Conservation (phyloP, 2,888 invertebrate species). For the Teleogryllus oceanicus region DNA sequence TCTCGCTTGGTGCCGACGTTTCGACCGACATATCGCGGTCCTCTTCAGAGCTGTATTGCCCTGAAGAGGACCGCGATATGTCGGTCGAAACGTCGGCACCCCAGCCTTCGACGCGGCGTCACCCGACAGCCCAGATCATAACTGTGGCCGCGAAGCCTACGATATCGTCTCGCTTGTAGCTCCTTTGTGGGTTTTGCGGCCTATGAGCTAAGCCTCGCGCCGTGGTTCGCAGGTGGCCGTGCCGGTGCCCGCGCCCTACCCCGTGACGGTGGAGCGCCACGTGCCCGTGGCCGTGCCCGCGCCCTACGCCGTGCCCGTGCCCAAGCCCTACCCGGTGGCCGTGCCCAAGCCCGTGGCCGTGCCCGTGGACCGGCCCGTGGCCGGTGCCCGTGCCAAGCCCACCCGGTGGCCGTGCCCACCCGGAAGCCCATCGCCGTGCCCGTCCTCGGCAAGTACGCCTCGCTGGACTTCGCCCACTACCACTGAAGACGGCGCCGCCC, state of each 20-base stretch:
- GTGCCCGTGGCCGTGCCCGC: slow-evolving; percentile 31
- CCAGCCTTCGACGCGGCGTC: too few species aligned
- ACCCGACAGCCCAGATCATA: too few species aligned
- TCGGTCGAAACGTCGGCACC: too few species aligned
- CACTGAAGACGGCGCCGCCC: background rate
- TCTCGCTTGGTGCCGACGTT: too few species aligned
- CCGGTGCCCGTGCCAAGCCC: slow-evolving; percentile 31
- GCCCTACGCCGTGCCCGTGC: slow-evolving; percentile 33
- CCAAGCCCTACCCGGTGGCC: slow-evolving; percentile 31
- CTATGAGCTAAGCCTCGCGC: too few species aligned
- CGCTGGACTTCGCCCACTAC: background rate
- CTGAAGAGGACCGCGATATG: too few species aligned
- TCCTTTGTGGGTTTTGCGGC: too few species aligned
- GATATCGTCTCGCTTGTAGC: too few species aligned
- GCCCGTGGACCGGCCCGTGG: slow-evolving; percentile 30
- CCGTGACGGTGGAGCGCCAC: slow-evolving; percentile 29
- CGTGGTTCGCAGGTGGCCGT: background rate
- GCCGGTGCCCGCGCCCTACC: slow-evolving; percentile 29
- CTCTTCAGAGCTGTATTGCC: too few species aligned
- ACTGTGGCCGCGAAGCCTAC: too few species aligned
- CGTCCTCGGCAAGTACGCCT: background rate
- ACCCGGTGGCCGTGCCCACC: slow-evolving; percentile 29
- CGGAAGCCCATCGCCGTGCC: slow-evolving; percentile 22
- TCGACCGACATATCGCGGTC: too few species aligned
- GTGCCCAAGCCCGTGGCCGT: slow-evolving; percentile 32